phyloP scores from a whole-genome alignment of 2,888 invertebrate genomes.

The Nomada fabriciana region DNA sequence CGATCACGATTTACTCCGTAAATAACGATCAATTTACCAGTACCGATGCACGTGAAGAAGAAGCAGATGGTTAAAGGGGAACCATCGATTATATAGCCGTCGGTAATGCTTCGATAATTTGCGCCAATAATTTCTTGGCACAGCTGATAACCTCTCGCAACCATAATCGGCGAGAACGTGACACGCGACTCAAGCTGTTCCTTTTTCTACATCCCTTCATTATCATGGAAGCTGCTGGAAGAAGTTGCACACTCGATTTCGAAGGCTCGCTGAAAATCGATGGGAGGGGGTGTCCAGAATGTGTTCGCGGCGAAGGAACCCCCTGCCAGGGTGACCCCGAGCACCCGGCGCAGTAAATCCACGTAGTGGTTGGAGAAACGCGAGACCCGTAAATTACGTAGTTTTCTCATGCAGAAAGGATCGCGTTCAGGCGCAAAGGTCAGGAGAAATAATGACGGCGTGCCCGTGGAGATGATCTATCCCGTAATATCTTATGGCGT shows the following conservation, averaged over 20 bases:
- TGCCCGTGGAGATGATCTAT: constrained; percentile 77
- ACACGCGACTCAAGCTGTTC: constrained; percentile 15
- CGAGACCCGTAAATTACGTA: constrained; percentile 81
- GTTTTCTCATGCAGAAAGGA: constrained; percentile 80
- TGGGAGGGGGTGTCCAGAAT: not conserved
- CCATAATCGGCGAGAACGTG: constrained; percentile 68
- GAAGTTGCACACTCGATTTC: constrained; percentile 43
- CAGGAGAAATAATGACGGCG: constrained; percentile 78
- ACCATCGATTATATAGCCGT: constrained; percentile 56
- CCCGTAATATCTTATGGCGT: constrained; percentile 75
- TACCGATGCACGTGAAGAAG: constrained; percentile 22
- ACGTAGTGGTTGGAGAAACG: constrained; percentile 76
- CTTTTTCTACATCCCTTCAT: not conserved
- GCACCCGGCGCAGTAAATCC: constrained; percentile 80
- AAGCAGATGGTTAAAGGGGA: constrained; percentile 6
- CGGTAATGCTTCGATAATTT: constrained; percentile 63
- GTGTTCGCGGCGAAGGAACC: constrained; percentile 63
- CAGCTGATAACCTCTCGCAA: constrained; percentile 61
- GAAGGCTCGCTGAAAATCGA: constrained; percentile 35
- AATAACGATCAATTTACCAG: constrained; percentile 60
- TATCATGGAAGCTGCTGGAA: constrained; percentile 20
- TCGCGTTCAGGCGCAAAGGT: constrained; percentile 78
- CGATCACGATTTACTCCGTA: not conserved
- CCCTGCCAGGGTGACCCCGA: constrained; percentile 79
- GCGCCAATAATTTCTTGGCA: constrained; percentile 48